phyloP scores from a whole-genome alignment of 1,140 invertebrate species.

The Trialeurodes vaporariorum region DNA sequence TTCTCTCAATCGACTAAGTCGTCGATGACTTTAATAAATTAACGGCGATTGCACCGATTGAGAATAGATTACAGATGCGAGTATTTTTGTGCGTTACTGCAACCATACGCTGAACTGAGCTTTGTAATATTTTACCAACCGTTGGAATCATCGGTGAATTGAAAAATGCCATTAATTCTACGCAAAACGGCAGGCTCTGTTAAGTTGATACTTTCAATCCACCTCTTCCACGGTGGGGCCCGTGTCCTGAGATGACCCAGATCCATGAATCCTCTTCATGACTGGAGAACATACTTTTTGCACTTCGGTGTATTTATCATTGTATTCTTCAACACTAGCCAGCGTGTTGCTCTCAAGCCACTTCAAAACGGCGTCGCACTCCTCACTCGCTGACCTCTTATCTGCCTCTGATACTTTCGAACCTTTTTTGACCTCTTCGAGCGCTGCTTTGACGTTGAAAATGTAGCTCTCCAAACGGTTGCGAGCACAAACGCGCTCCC shows the following conservation, averaged over 20 bases:
- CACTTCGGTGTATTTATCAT: constrained; percentile 43
- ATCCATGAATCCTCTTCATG: constrained; percentile 39
- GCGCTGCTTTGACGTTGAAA: constrained; percentile 57
- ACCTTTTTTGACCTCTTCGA: constrained; percentile 42
- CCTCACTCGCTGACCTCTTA: constrained; percentile 32
- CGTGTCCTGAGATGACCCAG: constrained; percentile 7
- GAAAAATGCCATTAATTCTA: too few relatives aligned
- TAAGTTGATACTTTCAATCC: constrained; percentile 47
- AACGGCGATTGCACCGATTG: too few relatives aligned
- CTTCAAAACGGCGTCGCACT: constrained; percentile 40
- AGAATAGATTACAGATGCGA: too few relatives aligned
- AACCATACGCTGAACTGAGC: too few relatives aligned
- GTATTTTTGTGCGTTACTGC: too few relatives aligned
- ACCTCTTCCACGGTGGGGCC: constrained; percentile 61
- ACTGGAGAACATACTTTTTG: constrained; percentile 40
- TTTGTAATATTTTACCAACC: too few relatives aligned
- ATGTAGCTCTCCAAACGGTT: constrained; percentile 73
- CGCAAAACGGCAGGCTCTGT: too few relatives aligned
- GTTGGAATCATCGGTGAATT: too few relatives aligned
- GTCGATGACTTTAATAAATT: too few relatives aligned
- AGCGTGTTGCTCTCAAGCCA: constrained; percentile 54
- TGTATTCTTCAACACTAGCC: constrained; percentile 50
- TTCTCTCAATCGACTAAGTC: too few relatives aligned
- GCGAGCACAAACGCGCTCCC: constrained; percentile 51
- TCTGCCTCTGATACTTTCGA: constrained; percentile 34